These are phyloP conservation scores for Contarinia nasturtii DNA, from an alignment of 1,140 invertebrate species.

Conservation along the genomic window DNA sequence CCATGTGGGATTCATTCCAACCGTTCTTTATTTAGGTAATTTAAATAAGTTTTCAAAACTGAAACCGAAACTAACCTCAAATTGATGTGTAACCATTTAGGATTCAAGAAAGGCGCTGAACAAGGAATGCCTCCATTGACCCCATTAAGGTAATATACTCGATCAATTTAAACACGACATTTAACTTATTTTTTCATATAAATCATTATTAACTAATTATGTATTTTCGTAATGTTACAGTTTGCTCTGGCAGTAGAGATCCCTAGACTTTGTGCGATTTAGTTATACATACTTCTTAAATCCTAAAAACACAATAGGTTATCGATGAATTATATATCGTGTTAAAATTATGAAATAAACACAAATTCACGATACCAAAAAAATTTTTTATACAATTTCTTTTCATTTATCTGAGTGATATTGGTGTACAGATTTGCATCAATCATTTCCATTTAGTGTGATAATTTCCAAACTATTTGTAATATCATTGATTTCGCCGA, in stretches of 20 bases:
- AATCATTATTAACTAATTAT: background rate
- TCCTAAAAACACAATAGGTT: too few species aligned
- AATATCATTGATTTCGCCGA: too few species aligned
- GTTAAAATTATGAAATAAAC: too few species aligned
- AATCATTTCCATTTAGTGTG: too few species aligned
- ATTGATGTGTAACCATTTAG: conserved; percentile 20
- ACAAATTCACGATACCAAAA: too few species aligned
- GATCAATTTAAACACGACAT: conserved; percentile 5
- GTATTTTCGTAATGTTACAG: conserved; percentile 17
- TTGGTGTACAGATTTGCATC: too few species aligned
- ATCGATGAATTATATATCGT: too few species aligned
- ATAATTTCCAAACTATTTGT: too few species aligned
- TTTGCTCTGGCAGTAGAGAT: conserved; percentile 27
- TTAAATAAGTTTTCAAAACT: conserved; percentile 4
- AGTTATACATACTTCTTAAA: too few species aligned
- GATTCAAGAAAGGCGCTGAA: conserved; percentile 39
- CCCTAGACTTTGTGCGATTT: too few species aligned
- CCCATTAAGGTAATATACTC: conserved; percentile 30
- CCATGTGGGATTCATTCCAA: conserved; percentile 48
- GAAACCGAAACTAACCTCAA: background rate
- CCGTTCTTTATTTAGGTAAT: conserved; percentile 46
- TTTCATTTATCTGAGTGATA: too few species aligned
- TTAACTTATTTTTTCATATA: conserved; percentile 2
- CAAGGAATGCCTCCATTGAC: conserved; percentile 37
- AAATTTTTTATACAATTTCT: too few species aligned